Conservation (phyloP, 1,140 invertebrate genomes). For the Nasonia longicornis region DNA sequence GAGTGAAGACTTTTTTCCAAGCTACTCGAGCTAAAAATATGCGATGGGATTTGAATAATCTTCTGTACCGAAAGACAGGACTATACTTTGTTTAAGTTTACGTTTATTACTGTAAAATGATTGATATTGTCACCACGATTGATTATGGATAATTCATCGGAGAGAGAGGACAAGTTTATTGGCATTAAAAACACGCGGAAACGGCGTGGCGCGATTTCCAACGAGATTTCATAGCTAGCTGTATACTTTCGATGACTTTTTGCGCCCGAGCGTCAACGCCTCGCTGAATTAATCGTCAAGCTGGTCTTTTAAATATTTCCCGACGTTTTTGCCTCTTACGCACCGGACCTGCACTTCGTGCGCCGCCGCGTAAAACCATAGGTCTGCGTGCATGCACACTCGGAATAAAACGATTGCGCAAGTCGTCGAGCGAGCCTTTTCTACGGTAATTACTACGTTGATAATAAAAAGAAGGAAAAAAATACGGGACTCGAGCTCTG, state of each 20-base stretch:
- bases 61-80: too few relatives aligned
- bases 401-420: conserved; percentile 36
- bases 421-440: conserved; percentile 4
- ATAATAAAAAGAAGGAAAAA: conserved; percentile 18
- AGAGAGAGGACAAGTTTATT: background rate
- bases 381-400: background rate
- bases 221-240: background rate
- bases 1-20: background rate
- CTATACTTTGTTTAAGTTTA: too few relatives aligned
- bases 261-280: background rate
- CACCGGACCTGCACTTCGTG: conserved; percentile 23
- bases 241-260: background rate
- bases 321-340: background rate
- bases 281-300: background rate
- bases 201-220: background rate
- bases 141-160: background rate
- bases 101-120: too few relatives aligned
- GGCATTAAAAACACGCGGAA: background rate
- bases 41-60: too few relatives aligned
- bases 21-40: too few relatives aligned
- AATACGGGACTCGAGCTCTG: background rate
- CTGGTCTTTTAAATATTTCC: background rate
- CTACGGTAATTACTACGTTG: conserved; percentile 19
- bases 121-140: background rate
- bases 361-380: background rate